Base-by-base conservation (phyloP, 2,797 vertebrate genomes). In the Naso thynnoides region DNA sequence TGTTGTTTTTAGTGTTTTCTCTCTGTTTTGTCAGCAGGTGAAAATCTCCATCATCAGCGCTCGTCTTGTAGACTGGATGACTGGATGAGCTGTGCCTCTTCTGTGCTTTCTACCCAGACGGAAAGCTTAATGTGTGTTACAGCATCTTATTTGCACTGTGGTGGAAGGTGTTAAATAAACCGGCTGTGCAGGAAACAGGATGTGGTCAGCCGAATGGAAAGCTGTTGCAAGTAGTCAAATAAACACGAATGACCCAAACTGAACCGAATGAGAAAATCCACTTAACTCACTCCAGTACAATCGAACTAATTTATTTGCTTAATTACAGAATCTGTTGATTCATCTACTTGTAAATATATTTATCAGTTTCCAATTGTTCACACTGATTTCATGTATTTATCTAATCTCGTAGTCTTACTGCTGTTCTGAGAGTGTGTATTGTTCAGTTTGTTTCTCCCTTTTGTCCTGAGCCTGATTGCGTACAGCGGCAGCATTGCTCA, bases 401-500 rank as follows among this genome's bases (percentile, higher is more conserved):
- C 27, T 29, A 57, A 29, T 19, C 47, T 5, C 7, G 5, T 69
- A 24, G 60, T 80, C 19, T 29, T 52, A n/a, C 41, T 68, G 1
- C 38, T 64, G 60, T 68, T 73, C 45, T 63, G 47, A 24, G 24
- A 33, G 8, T 47, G 8, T 42, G 39, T 41, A 23, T 80, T 70
- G 36, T 69, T 85, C 42, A 44, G 10, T 55, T 19, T 44, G 66
- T 64, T 48, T 69, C 59, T 59, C 70, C 48, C 56, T 59, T 41
- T 44, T 74, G 62, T 68, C 65, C 58, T 36, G 64, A 83, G 58
- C 66, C 75, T 59, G 83, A 75, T 77, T 63, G 63, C 81, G 73
- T 76, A 71, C 41, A 69, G 75, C 50, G 15, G 79, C 53, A 76
- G 79, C 87, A 82, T 86, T 87, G 77, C 86, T 86, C 57, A 80